These are phyloP conservation scores for Tryphoninae sp. DNA, from an alignment of 2,888 invertebrate species.

Conservation along the genomic window DNA sequence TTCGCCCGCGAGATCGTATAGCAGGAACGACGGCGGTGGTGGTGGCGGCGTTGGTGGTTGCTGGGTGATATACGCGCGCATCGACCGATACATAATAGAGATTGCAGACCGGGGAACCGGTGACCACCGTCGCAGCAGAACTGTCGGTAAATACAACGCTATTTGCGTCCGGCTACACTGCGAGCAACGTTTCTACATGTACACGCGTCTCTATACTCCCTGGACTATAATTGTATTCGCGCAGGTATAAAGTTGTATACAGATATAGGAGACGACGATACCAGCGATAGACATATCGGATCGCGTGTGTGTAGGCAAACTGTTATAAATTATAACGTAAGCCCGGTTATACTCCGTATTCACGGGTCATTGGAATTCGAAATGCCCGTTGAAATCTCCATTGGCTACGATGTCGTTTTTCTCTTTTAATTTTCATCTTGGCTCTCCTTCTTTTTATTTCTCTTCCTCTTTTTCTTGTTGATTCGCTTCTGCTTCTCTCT, in stretches of 20 bases:
- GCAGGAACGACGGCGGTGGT: neutral
- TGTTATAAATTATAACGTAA: conserved; percentile 46
- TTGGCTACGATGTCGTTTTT: neutral
- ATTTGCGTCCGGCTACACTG: conserved; percentile 52
- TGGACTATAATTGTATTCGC: conserved; percentile 10
- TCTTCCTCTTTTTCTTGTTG: neutral
- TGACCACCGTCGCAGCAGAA: conserved; percentile 46
- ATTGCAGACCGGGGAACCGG: conserved; percentile 68
- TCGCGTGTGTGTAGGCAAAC: conserved; percentile 34
- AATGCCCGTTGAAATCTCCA: conserved; percentile 13
- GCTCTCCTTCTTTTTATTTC: neutral
- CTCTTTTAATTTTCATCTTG: neutral
- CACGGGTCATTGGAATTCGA: conserved; percentile 11
- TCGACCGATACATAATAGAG: conserved; percentile 78
- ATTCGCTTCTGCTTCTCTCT: neutral
- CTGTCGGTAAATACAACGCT: conserved; percentile 40
- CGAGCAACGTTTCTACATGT: conserved; percentile 29
- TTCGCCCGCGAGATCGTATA: conserved; percentile 37
- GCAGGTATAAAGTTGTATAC: conserved; percentile 18
- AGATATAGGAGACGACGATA: conserved; percentile 13
- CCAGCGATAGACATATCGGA: conserved; percentile 46
- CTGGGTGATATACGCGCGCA: conserved; percentile 73
- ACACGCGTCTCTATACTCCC: conserved; percentile 1
- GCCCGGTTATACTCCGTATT: conserved; percentile 1
- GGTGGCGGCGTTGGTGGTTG: conserved; percentile 11